Percentiles rank a stretch among this genome's conserved stretches.
Conservation (phyloP, 2,113 vertebrate genomes). For the Nibea coibor region DNA sequence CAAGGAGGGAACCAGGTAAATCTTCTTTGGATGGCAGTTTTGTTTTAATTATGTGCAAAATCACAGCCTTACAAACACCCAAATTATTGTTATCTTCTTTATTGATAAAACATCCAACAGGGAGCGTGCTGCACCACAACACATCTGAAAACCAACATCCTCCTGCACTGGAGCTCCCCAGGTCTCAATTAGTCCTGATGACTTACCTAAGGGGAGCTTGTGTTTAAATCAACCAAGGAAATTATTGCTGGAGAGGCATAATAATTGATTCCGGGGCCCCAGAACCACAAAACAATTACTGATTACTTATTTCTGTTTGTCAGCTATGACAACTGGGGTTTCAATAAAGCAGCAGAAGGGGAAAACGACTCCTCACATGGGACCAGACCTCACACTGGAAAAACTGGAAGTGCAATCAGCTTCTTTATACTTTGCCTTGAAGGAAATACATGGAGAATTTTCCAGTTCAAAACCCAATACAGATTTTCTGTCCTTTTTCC, state of each 20-base stretch:
- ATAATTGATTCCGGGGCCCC: constrained; percentile 76
- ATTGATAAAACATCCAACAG: constrained; percentile 18
- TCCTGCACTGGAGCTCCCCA: constrained; percentile 63
- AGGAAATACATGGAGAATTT: neutral
- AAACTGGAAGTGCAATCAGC: neutral
- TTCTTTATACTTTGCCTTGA: neutral
- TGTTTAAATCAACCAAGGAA: constrained; percentile 76
- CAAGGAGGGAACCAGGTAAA: constrained; percentile 29
- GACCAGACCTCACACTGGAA: constrained; percentile 21
- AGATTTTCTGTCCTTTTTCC: neutral
- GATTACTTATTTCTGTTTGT: constrained; percentile 79
- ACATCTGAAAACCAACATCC: constrained; percentile 35
- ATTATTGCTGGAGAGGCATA: constrained; percentile 72
- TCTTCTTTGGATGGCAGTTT: constrained; percentile 4
- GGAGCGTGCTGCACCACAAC: neutral
- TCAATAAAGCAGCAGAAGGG: constrained; percentile 69
- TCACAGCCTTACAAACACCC: neutral
- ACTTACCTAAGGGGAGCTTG: constrained; percentile 77
- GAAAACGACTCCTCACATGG: constrained; percentile 63
- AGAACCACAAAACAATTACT: constrained; percentile 83
- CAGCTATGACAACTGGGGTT: constrained; percentile 70
- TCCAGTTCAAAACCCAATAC: neutral
- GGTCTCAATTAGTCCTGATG: constrained; percentile 85
- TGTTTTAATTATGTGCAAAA: neutral
- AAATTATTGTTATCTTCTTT: neutral